Conservation (phyloP, 2,888 invertebrate species). For the Eupithecia centaureata region DNA sequence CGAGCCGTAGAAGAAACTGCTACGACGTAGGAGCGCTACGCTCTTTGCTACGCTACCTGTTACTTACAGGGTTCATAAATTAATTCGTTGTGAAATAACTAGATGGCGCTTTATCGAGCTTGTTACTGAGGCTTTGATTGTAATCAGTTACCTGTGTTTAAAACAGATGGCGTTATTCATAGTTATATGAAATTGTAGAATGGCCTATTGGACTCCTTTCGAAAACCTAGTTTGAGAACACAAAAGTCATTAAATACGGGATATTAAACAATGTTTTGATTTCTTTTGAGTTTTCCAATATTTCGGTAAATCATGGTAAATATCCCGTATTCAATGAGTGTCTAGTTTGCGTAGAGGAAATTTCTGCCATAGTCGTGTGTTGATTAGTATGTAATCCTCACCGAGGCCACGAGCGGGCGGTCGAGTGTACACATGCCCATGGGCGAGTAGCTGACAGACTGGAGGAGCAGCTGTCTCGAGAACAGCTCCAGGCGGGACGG, state of each 20-base stretch:
- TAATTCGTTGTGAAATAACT: background rate
- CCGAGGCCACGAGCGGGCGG: conserved; percentile 83
- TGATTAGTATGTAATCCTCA: conserved; percentile 52
- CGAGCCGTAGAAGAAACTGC: conserved; percentile 12
- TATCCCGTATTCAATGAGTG: too few relatives aligned
- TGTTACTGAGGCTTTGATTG: background rate
- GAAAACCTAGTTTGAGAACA: too few relatives aligned
- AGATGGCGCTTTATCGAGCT: background rate
- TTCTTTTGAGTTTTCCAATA: too few relatives aligned
- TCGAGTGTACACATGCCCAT: conserved; percentile 84
- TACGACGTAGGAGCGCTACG: conserved; percentile 8
- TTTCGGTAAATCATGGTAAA: too few relatives aligned
- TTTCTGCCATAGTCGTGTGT: background rate
- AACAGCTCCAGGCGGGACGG: conserved; percentile 83
- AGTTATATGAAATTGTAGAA: background rate
- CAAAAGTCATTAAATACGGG: too few relatives aligned
- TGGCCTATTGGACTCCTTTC: too few relatives aligned
- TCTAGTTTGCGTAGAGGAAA: too few relatives aligned
- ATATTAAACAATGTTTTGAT: too few relatives aligned
- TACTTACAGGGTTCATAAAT: background rate
- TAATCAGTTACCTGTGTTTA: background rate
- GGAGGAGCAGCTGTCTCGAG: conserved; percentile 83
- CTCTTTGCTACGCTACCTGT: background rate
- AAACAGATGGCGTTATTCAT: conserved; percentile 14
- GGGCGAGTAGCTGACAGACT: conserved; percentile 82